Evolutionary conservation across 2,113 vertebrate species (phyloP).

Genomic region (Zosterops pallidus): DNA sequence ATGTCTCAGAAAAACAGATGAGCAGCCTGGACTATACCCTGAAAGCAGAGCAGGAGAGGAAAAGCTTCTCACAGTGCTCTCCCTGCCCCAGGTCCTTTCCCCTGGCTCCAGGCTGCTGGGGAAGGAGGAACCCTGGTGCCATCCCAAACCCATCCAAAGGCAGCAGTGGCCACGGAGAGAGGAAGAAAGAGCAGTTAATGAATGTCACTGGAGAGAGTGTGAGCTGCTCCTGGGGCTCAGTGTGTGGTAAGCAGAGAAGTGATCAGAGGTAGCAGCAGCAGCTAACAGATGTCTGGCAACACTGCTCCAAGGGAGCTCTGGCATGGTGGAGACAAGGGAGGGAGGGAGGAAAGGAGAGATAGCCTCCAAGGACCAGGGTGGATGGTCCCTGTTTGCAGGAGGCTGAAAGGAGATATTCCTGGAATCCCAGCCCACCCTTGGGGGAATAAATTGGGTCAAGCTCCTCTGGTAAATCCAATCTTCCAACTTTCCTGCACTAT

Average conservation of each 20-base stretch:
- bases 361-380: not conserved
- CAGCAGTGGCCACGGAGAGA: not conserved
- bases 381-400: not conserved
- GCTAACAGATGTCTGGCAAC: not conserved
- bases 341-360: not conserved
- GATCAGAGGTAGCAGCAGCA: not conserved
- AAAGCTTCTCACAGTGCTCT: not conserved
- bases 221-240: not conserved
- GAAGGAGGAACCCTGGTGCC: not conserved
- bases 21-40: not conserved
- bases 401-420: not conserved
- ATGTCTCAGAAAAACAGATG: not conserved
- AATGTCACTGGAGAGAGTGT: not conserved
- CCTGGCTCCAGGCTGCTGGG: not conserved
- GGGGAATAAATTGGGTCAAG: not conserved
- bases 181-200: not conserved
- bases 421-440: not conserved
- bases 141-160: not conserved
- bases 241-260: not conserved
- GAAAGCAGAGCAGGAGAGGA: not conserved
- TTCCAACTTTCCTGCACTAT: not conserved
- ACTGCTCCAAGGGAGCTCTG: not conserved
- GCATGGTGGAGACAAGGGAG: not conserved
- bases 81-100: not conserved
- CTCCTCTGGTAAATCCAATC: not conserved